phyloP scores from a whole-genome alignment of 2,113 vertebrate genomes.

The Tiliqua scincoides region DNA sequence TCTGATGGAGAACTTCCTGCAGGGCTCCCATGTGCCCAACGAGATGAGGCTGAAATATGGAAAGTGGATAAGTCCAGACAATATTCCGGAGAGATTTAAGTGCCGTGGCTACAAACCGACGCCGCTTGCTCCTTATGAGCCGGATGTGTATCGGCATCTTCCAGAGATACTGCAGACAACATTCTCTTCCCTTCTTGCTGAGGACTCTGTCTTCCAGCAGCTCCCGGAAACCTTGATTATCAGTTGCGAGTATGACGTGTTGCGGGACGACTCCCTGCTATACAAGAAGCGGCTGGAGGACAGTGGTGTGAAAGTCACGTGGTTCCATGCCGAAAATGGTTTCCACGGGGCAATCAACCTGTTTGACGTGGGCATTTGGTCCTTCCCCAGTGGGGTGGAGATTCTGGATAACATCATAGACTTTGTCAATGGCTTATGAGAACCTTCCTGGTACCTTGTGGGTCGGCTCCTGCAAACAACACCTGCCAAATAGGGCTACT shows the following conservation, averaged over 20 bases:
- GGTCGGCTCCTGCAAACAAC: too few species aligned
- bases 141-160: constrained; percentile 70
- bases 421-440: constrained; percentile 76
- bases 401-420: constrained; percentile 70
- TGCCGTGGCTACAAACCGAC: constrained; percentile 46
- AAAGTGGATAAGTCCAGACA: constrained; percentile 79
- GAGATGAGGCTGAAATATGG: constrained; percentile 73
- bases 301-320: constrained; percentile 77
- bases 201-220: constrained; percentile 73
- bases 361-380: constrained; percentile 67
- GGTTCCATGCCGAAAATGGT: constrained; percentile 79
- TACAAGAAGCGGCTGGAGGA: constrained; percentile 86
- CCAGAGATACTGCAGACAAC: constrained; percentile 54
- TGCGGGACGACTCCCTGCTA: constrained; percentile 81
- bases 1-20: constrained; percentile 66
- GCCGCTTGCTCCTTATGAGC: constrained; percentile 54
- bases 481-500: too few species aligned
- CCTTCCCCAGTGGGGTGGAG: constrained; percentile 67
- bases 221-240: constrained; percentile 79
- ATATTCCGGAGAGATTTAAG: constrained; percentile 79
- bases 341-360: constrained; percentile 84
- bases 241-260: constrained; percentile 70
- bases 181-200: constrained; percentile 81
- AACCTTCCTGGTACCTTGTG: too few species aligned
- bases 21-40: constrained; percentile 75